Conservation (phyloP, 2,888 invertebrate species). For the Plebejus melissa region DNA sequence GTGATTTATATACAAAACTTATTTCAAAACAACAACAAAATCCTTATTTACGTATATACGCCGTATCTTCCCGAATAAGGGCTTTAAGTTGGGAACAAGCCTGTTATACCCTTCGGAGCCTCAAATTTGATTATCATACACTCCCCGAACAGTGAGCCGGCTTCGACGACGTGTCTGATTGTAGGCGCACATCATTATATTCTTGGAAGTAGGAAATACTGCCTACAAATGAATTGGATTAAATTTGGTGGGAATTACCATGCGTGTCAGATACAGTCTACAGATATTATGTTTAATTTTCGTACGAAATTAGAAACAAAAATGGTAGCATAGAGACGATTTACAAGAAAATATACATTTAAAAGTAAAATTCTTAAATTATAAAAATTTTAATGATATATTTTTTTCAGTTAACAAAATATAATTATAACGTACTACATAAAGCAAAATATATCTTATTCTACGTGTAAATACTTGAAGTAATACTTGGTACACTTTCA, state of each 20-base stretch:
- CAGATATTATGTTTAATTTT: background rate
- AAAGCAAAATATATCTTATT: background rate
- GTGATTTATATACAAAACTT: slow-evolving; percentile 22
- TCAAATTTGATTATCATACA: slow-evolving; percentile 65
- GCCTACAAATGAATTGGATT: background rate
- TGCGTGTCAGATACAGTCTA: background rate
- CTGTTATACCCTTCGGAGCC: slow-evolving; percentile 61
- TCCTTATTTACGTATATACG: slow-evolving; percentile 23
- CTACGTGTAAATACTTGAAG: background rate
- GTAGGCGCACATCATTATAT: slow-evolving; percentile 31
- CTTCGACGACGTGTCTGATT: slow-evolving; percentile 42
- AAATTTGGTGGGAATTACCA: background rate
- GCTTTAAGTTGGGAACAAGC: slow-evolving; percentile 63
- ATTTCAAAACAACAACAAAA: slow-evolving; percentile 25
- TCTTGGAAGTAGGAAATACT: background rate
- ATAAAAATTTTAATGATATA: no score
- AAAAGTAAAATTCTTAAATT: no score
- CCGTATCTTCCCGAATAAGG: slow-evolving; percentile 40
- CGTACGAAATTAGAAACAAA: background rate
- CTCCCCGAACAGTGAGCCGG: slow-evolving; percentile 48
- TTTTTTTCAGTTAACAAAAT: no score
- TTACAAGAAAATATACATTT: no score
- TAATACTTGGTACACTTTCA: background rate
- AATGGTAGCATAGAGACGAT: no score
- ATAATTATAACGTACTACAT: background rate